These are phyloP conservation scores for Salmo trutta DNA, from an alignment of 2,797 vertebrate genomes.

Conservation along the genomic window DNA sequence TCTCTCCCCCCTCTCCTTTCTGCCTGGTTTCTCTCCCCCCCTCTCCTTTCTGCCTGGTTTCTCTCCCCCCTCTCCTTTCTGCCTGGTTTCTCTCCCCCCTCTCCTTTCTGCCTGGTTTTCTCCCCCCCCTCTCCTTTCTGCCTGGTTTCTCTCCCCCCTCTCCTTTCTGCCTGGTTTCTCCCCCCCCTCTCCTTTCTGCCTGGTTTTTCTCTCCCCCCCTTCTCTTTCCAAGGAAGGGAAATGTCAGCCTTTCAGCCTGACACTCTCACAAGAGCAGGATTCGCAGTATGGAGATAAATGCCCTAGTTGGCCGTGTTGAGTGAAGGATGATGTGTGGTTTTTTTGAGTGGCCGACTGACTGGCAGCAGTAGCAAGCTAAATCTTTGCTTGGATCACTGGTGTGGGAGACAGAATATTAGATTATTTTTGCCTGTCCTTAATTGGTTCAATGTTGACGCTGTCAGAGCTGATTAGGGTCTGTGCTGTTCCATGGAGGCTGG, in stretches of 20 bases:
- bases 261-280: slow-evolving; percentile 12
- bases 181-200: not conserved
- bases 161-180: too few species aligned
- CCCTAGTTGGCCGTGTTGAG: slow-evolving; percentile 29
- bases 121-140: not conserved
- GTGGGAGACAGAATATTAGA: slow-evolving; percentile 75
- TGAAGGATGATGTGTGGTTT: slow-evolving; percentile 40
- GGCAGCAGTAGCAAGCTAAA: slow-evolving; percentile 51
- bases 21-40: not conserved
- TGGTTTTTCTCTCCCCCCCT: not conserved
- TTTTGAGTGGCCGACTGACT: slow-evolving; percentile 53
- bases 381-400: slow-evolving; percentile 67
- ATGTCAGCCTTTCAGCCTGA: slow-evolving; percentile 23
- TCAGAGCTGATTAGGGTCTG: slow-evolving; percentile 74
- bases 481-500: slow-evolving; percentile 53
- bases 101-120: not conserved
- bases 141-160: not conserved
- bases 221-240: slow-evolving; percentile 5
- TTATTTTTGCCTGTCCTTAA: slow-evolving; percentile 73
- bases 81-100: too few species aligned
- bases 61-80: not conserved
- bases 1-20: too few species aligned
- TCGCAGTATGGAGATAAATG: slow-evolving; percentile 36
- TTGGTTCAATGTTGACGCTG: slow-evolving; percentile 79
- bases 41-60: not conserved